phyloP scores from a whole-genome alignment of 2,797 vertebrate species.

The Clamator glandarius region DNA sequence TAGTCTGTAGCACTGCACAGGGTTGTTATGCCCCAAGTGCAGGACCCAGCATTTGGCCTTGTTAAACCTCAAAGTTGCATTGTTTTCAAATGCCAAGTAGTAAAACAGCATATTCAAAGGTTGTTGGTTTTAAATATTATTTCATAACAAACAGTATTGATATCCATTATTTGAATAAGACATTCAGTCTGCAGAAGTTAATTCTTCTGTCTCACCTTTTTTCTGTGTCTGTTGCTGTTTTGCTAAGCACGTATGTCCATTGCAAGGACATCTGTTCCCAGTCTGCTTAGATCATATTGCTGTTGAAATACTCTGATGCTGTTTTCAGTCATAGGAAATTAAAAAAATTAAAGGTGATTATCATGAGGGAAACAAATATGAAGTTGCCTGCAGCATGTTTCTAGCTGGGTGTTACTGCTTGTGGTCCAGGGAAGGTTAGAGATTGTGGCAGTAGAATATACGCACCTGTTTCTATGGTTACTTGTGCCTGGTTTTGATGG shows the following conservation, averaged over 20 bases:
- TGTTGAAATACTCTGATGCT: background rate
- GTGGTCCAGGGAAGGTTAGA: conserved; percentile 20
- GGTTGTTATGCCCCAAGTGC: too few species aligned
- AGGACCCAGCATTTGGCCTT: too few species aligned
- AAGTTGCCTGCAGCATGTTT: background rate
- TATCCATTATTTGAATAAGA: background rate
- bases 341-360: conserved; percentile 48
- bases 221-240: background rate
- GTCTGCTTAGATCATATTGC: background rate
- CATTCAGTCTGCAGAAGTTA: background rate
- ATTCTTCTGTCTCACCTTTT: conserved; percentile 12
- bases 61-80: background rate
- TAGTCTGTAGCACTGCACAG: too few species aligned
- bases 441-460: background rate
- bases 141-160: conserved; percentile 5
- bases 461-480: conserved; percentile 64
- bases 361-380: background rate
- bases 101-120: background rate
- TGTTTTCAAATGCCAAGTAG: background rate
- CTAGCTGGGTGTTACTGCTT: background rate
- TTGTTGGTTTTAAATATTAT: conserved; percentile 12
- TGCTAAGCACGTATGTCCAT: background rate
- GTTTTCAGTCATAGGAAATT: conserved; percentile 53
- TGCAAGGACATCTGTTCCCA: background rate
- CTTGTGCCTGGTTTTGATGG: conserved; percentile 35